Evolutionary conservation across 2,113 vertebrate species (phyloP).

Genomic region (Thomomys bottae): DNA sequence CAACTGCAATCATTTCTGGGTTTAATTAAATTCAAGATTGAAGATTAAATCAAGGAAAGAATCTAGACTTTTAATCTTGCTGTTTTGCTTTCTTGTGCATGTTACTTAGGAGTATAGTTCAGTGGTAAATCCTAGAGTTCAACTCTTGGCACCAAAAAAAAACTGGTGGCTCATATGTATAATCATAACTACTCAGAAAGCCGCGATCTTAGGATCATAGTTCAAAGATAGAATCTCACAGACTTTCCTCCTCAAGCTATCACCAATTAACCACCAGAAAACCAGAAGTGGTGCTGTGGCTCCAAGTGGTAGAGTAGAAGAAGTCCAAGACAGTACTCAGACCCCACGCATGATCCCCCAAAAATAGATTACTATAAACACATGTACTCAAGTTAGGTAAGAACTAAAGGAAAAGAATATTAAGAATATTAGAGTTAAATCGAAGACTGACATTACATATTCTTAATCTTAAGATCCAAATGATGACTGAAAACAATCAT

Average conservation of each 20-base stretch:
- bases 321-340: no score
- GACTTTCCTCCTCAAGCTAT: no score
- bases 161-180: no score
- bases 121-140: neutral
- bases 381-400: constrained; percentile 31
- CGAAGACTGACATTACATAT: constrained; percentile 13
- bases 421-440: constrained; percentile 44
- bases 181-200: no score
- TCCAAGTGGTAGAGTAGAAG: no score
- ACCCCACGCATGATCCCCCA: no score
- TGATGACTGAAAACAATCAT: neutral
- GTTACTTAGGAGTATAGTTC: neutral
- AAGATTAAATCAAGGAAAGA: constrained; percentile 29
- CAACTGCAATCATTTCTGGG: neutral
- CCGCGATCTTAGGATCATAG: no score
- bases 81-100: constrained; percentile 38
- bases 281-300: no score
- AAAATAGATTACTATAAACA: constrained; percentile 24
- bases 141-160: neutral
- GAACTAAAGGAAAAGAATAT: constrained; percentile 51
- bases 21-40: constrained; percentile 55
- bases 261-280: no score
- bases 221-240: no score
- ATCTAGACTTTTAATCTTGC: neutral
- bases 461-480: constrained; percentile 26